phyloP scores from a whole-genome alignment of 1,140 invertebrate species.

The Scaptomyza pallida region DNA sequence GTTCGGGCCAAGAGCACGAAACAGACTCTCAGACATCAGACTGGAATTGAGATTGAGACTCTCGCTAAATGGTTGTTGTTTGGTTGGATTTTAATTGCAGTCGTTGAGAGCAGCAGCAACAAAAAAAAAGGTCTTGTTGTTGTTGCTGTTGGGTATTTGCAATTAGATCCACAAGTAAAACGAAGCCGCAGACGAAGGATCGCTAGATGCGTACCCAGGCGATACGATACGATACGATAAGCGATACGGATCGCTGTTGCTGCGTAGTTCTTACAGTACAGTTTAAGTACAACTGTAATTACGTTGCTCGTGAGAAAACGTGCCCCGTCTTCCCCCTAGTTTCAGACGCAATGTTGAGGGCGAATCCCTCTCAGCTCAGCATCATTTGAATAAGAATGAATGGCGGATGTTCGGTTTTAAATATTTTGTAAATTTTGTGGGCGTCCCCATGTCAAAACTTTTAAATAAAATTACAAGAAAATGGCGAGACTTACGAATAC shows the following conservation, averaged over 20 bases:
- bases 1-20: slow-evolving; percentile 52
- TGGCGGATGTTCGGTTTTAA: slow-evolving; percentile 78
- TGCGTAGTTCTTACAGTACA: slow-evolving; percentile 36
- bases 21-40: slow-evolving; percentile 17
- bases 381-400: slow-evolving; percentile 66
- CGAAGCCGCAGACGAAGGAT: slow-evolving; percentile 76
- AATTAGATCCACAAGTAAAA: slow-evolving; percentile 79
- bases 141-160: slow-evolving; percentile 47
- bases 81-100: slow-evolving; percentile 77
- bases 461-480: slow-evolving; percentile 50
- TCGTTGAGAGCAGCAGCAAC: slow-evolving; percentile 44
- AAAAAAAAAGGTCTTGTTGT: slow-evolving; percentile 56
- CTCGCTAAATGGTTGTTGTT: slow-evolving; percentile 37
- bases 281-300: slow-evolving; percentile 42
- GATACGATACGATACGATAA: slow-evolving; percentile 44
- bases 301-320: slow-evolving; percentile 48
- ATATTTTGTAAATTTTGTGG: slow-evolving; percentile 82
- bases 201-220: slow-evolving; percentile 52
- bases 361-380: slow-evolving; percentile 3
- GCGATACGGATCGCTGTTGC: slow-evolving; percentile 35
- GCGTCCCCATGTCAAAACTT: slow-evolving; percentile 50
- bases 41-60: slow-evolving; percentile 30
- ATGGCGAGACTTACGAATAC: slow-evolving; percentile 51
- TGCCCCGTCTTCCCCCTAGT: slow-evolving; percentile 3
- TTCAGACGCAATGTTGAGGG: background rate